Percentiles rank a stretch among this genome's conserved stretches.
Conservation (phyloP, 1,140 invertebrate genomes). For the Brachionus angularis region DNA sequence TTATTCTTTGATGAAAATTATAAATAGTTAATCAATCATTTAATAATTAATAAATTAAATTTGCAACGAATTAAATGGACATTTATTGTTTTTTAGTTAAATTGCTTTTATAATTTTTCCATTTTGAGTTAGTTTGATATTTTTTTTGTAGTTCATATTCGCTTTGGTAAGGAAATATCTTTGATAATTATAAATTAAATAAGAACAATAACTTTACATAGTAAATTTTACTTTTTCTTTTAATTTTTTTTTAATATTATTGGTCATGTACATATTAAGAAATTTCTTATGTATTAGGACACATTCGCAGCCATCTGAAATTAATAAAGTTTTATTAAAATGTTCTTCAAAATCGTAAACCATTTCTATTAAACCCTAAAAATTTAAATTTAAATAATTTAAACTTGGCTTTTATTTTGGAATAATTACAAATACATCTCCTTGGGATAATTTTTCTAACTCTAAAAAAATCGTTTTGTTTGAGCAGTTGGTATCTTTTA, state of each 20-base stretch:
- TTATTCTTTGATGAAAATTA: no score
- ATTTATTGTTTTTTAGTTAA: not conserved
- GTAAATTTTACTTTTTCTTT: constrained; percentile 45
- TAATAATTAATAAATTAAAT: no score
- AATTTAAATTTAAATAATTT: not conserved
- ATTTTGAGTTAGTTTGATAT: constrained; percentile 50
- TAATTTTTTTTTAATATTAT: constrained; percentile 48
- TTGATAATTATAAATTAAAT: not conserved
- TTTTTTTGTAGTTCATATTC: constrained; percentile 51
- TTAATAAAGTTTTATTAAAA: constrained; percentile 45
- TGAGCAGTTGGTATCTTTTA: no score
- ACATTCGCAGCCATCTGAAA: constrained; percentile 54
- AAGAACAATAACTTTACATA: no score
- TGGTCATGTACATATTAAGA: constrained; percentile 50
- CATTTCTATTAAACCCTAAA: constrained; percentile 10
- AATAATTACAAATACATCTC: constrained; percentile 27
- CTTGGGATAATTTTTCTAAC: not conserved
- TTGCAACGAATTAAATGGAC: no score
- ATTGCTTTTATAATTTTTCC: constrained; percentile 50
- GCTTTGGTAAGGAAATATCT: constrained; percentile 49
- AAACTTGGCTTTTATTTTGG: not conserved
- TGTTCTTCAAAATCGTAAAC: constrained; percentile 15
- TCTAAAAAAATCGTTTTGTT: constrained; percentile 6
- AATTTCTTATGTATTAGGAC: constrained; percentile 52
- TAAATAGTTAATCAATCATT: no score